Percentiles rank a stretch among this genome's conserved stretches.
These are phyloP conservation scores for Bursaphelenchus mucronatus DNA, from an alignment of 1,140 invertebrate species.

Conservation along the genomic window DNA sequence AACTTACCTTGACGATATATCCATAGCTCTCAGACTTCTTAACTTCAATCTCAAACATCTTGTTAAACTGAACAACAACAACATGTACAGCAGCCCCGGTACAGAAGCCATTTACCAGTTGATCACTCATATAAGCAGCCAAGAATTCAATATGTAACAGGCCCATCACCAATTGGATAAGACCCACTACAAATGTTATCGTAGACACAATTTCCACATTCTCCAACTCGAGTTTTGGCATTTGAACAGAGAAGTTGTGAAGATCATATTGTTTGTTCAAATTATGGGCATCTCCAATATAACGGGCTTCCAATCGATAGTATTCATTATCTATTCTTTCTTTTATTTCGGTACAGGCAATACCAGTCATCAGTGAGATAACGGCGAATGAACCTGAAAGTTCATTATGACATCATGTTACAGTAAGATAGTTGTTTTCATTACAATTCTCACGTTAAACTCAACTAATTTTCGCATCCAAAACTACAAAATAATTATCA, in stretches of 20 bases:
- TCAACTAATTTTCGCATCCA: not conserved
- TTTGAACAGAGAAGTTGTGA: conserved; percentile 22
- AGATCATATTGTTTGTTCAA: conserved; percentile 6
- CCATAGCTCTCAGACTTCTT: conserved; percentile 24
- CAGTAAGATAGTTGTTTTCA: too few species aligned
- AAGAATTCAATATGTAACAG: conserved; percentile 39
- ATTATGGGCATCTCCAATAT: conserved; percentile 17
- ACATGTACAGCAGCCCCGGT: conserved; percentile 45
- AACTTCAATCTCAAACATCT: conserved; percentile 35
- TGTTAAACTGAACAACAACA: conserved; percentile 40
- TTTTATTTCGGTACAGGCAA: conserved; percentile 31
- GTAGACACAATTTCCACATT: conserved; percentile 32
- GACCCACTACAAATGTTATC: conserved; percentile 35
- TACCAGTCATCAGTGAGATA: conserved; percentile 40
- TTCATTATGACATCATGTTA: too few species aligned
- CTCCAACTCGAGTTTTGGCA: conserved; percentile 31
- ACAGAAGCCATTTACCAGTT: conserved; percentile 41
- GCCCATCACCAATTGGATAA: conserved; percentile 41
- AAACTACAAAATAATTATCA: conserved; percentile 5
- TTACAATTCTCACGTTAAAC: too few species aligned
- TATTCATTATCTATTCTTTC: conserved; percentile 33
- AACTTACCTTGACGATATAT: conserved; percentile 41
- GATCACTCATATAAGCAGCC: conserved; percentile 48
- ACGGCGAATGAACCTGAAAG: conserved; percentile 38
- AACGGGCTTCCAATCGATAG: conserved; percentile 34